Conservation (phyloP, 2,113 vertebrate species). For the zebrafish (Danio rerio) region DNA sequence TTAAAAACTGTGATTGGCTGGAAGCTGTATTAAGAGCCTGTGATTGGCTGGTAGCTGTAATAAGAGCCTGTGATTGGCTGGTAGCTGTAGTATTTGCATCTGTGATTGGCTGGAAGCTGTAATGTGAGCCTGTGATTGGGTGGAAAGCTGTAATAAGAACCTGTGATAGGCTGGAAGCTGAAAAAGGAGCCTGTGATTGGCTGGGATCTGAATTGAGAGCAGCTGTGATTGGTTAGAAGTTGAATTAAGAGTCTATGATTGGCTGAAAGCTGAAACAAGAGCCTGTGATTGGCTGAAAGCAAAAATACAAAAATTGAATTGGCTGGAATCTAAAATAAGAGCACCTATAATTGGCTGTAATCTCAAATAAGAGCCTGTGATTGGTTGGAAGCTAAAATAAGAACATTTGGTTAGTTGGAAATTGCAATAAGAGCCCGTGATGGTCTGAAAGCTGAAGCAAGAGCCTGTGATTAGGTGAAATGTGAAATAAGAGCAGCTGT, state of each 20-base stretch:
- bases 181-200: not conserved
- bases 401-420: not conserved
- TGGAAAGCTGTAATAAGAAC: not conserved
- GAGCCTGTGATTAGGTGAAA: not conserved
- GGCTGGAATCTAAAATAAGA: not conserved
- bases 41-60: not conserved
- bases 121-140: not conserved
- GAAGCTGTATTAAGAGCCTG: not conserved
- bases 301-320: not conserved
- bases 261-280: not conserved
- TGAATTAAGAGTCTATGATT: not conserved
- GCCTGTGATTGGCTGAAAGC: not conserved
- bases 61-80: not conserved
- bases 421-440: not conserved
- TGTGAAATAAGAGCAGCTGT: not conserved
- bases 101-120: not conserved
- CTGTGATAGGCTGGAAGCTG: not conserved
- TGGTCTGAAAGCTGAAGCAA: not conserved
- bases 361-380: not conserved
- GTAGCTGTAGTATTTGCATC: not conserved
- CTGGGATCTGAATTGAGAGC: not conserved
- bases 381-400: not conserved
- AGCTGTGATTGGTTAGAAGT: not conserved
- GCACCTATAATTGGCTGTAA: not conserved
- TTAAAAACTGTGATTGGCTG: not conserved